Evolutionary conservation across 2,888 invertebrate genomes (phyloP), one percentile per base, ranked within the genome.

Genomic region (Philopedon plagiatum): DNA sequence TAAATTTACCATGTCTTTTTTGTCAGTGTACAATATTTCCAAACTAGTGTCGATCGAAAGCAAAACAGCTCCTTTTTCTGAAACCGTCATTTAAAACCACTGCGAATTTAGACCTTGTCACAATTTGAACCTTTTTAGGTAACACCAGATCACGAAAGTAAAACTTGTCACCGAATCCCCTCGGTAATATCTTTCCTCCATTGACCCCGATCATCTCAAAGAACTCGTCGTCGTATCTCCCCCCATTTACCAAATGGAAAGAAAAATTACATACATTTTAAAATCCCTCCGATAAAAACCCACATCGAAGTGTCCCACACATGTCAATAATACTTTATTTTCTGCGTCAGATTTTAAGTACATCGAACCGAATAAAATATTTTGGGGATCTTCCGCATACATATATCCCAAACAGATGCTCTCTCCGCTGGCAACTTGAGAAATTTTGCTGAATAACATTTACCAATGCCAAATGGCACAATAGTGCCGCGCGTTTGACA

Each of bases 381-480:
- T 69, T 69, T 34, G 62, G 56, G 62, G 34, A 56, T 69, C 62
- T n/a, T n/a, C n/a, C n/a, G n/a, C n/a, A n/a, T n/a, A 34, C 54
- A 69, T 69, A 60, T 69, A 69, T 69, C 62, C 69, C 62, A 62
- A 69, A 56, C 62, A 62, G 62, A 56, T 69, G 69, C 39, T 62
- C 44, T 21, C n/a, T n/a, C n/a, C 62, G 54, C 69, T 69, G 62
- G 56, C 44, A 68, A 39, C 61, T 49, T 68, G 51, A 54, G 61
- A 62, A 62, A 62, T 61, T 56, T 61, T 44, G 61, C 61, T 54
- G 68, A 68, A 62, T 67, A 58, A 67, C 54, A 67, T 62, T 62
- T 62, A 39, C 61, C 44, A 41, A 29, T 26, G 29, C 57, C 32
- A 69, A 69, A 69, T 46, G 56, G 62, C 69, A 69, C 61, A 62